Conservation (phyloP, 2,888 invertebrate genomes). For the Antheraea assamensis region DNA sequence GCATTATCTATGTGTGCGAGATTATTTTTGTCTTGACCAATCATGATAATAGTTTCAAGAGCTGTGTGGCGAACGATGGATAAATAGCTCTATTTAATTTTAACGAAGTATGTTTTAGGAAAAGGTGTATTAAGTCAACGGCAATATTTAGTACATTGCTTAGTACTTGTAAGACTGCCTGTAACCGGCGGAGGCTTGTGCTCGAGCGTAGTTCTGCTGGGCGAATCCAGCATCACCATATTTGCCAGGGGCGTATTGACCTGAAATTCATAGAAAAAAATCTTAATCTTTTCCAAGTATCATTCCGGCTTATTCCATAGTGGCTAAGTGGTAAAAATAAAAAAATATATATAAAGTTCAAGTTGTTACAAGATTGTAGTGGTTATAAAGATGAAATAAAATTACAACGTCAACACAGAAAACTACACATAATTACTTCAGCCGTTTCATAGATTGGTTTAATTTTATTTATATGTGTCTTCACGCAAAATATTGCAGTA, state of each 20-base stretch:
- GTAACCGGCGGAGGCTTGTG: slow-evolving; percentile 62
- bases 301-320: not conserved
- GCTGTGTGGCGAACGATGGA: slow-evolving; percentile 25
- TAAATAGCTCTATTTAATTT: slow-evolving; percentile 37
- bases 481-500: not conserved
- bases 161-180: slow-evolving; percentile 73
- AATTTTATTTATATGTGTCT: not conserved
- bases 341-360: too few species aligned
- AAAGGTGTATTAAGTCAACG: slow-evolving; percentile 33
- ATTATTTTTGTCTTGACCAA: slow-evolving; percentile 19
- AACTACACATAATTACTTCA: too few species aligned
- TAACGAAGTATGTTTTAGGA: slow-evolving; percentile 26
- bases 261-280: slow-evolving; percentile 49
- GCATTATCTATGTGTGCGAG: not conserved
- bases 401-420: too few species aligned
- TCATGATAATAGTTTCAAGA: slow-evolving; percentile 17
- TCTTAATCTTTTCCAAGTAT: not conserved
- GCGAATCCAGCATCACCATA: slow-evolving; percentile 58
- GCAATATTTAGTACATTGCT: slow-evolving; percentile 28
- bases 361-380: too few species aligned
- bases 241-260: slow-evolving; percentile 75
- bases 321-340: too few species aligned
- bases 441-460: too few species aligned
- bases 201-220: slow-evolving; percentile 57
- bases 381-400: too few species aligned